phyloP scores from a whole-genome alignment of 1,140 invertebrate species.

The Bemisia tabaci region DNA sequence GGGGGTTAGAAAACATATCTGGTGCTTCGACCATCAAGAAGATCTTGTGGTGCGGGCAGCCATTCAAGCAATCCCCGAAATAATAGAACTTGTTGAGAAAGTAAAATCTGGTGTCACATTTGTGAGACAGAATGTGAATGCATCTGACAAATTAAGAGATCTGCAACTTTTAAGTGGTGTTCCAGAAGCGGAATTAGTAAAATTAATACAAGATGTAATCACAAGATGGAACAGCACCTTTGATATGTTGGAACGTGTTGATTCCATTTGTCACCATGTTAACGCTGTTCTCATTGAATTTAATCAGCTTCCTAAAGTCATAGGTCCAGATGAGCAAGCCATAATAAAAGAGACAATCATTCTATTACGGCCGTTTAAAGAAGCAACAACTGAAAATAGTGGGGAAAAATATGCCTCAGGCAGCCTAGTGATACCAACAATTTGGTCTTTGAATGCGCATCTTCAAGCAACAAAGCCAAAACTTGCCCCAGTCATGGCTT shows the following conservation, averaged over 20 bases:
- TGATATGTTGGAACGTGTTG: slow-evolving; percentile 22
- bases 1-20: neutral
- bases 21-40: neutral
- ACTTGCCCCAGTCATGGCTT: neutral
- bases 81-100: neutral
- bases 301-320: neutral
- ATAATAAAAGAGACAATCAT: neutral
- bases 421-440: neutral
- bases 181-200: slow-evolving; percentile 9
- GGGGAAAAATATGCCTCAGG: neutral
- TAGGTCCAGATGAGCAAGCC: neutral
- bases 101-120: neutral
- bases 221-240: slow-evolving; percentile 26
- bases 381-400: neutral
- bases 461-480: neutral
- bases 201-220: slow-evolving; percentile 26
- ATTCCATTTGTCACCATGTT: slow-evolving; percentile 8
- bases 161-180: neutral
- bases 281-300: slow-evolving; percentile 6
- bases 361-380: neutral
- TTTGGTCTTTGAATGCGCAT: neutral
- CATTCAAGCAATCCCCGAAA: neutral
- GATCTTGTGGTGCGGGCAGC: neutral
- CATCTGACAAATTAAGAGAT: neutral
- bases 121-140: neutral